Base-by-base conservation (phyloP, 2,113 vertebrate genomes). In the Melanocharis versteri region DNA sequence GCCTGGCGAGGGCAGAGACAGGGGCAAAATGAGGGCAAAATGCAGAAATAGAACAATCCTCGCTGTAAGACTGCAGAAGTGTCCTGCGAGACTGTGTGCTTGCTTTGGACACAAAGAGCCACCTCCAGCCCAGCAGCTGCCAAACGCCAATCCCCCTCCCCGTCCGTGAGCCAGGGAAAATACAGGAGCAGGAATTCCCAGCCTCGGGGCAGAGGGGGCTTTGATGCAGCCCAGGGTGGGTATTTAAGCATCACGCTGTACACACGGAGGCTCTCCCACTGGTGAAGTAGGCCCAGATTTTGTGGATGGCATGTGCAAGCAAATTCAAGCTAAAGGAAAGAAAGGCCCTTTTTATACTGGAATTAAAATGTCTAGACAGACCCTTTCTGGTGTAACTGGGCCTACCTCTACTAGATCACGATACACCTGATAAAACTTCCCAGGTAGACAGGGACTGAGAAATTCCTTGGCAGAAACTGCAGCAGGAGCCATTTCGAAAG, bases 391-490 rank as follows among this genome's bases (percentile, higher is more conserved):
- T 48, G 37, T 86, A 96, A 92, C 73, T 76, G 73, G 70, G 89
- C 87, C 92, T 69, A 33, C 20, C 27, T 3, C 14, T 11, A 54
- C 73, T n/a, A n/a, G 90, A 60, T 87, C 10, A 1, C 1, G 65
- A 82, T 94, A 87, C 37, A 94, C 56, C 82, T 76, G 95, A 96
- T 95, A 91, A 97, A 95, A 93, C 76, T 92, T 75, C 82, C 87
- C 82, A 64, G 42, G 81, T 50, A 86, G 91, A 71, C 85, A 93
- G 40, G 39, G 75, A 83, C 75, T 77, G 40, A 90, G 85, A 80
- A 86, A 90, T 44, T 30, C 68, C 66, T 85, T 47, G 47, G 79
- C 93, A 93, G 76, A 80, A 83, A 80, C 47, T 88, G 90, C 82
- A 90, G 51, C 90, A 95, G 82, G 72, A 94, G 71, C 68, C 85